These are phyloP conservation scores for Liasis olivaceus DNA, from an alignment of 2,797 vertebrate genomes.

Conservation along the genomic window DNA sequence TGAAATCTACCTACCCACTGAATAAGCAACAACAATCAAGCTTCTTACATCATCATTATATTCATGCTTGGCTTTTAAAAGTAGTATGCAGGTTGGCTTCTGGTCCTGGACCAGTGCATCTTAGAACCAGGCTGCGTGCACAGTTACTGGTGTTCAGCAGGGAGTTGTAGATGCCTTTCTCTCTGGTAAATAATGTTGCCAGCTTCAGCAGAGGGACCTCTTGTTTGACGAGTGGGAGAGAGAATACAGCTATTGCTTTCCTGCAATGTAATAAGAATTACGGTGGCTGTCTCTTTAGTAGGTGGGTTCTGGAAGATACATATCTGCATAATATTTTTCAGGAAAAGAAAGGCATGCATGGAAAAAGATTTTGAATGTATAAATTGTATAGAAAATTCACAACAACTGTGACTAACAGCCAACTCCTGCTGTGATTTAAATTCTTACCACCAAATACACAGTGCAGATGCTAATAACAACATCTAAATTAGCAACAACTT, in stretches of 20 bases:
- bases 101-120: background rate
- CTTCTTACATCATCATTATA: background rate
- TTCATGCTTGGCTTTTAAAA: background rate
- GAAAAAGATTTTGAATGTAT: background rate
- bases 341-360: background rate
- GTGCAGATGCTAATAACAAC: conserved; percentile 23
- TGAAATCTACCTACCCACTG: background rate
- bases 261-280: background rate
- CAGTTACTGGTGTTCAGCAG: background rate
- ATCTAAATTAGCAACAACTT: conserved; percentile 38
- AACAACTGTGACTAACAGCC: conserved; percentile 29
- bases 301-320: background rate
- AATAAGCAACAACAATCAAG: background rate
- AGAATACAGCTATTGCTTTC: background rate
- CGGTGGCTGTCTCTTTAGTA: background rate
- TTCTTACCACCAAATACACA: background rate
- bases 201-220: background rate
- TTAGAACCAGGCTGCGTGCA: background rate
- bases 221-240: background rate
- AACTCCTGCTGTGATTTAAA: conserved; percentile 38
- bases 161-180: background rate
- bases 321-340: background rate
- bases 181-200: background rate
- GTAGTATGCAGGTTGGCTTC: background rate
- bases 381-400: background rate